Base-by-base conservation (phyloP, 2,888 invertebrate genomes). In the Limnephilus marmoratus region DNA sequence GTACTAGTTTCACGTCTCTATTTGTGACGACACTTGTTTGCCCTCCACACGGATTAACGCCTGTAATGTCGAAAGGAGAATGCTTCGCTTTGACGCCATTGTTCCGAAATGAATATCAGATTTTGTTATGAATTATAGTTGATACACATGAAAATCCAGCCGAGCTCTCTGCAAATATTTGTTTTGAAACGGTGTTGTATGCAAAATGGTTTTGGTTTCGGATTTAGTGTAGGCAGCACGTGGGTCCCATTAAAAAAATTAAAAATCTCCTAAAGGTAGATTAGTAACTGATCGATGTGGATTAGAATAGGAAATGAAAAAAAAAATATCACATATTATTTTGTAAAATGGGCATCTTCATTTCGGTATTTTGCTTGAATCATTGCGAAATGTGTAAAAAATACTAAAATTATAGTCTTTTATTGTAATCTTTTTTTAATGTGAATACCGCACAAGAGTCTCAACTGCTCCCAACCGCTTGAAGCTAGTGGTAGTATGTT, bases 11-110 rank as follows among this genome's bases (percentile, higher is more conserved):
- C 90, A 90, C 92, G 80, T 90, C 90, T 92, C 89, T 92, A 85
- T 92, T 92, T 92, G 90, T 81, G 53, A 53, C 90, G 45, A 91
- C 93, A 93, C 91, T 93, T 93, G 93, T 93, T 93, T 93, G 91
- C 90, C 91, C 91, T 90, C 90, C 68, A 24, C 24, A 53, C n/a
- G 91, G 91, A 91, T 93, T 91, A 93, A 37, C 85, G 91, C 86
- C 53, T 53, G 34, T 88, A 88, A 91, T 91, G 87, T 91, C 88
- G 24, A 41, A 87, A 85, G 45, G 24, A 91, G 82, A 91, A 87
- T 88, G 87, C 45, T 37, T 68, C 24, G 81, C 53, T 49, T 91
- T 88, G 82, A 87, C 91, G 41, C 80, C n/a, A 68, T 68, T 68
- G 68, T n/a, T 45, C 41, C 24, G 41, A 86, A 41, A 92, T 85